Conservation (phyloP, 2,113 vertebrate genomes). For the Odobenus rosmarus region DNA sequence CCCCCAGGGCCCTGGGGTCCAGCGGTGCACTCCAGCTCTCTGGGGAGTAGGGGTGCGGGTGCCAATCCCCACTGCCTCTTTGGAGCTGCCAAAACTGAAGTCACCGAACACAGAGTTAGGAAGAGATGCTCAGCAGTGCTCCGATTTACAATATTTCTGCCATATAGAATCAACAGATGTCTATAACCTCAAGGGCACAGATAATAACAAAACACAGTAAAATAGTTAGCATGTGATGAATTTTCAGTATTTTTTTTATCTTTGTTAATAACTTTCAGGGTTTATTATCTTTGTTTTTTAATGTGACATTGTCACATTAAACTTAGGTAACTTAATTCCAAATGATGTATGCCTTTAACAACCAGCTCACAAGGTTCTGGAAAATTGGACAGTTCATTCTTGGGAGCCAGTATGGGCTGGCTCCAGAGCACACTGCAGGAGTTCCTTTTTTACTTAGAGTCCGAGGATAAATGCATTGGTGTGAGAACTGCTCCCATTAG, state of each 20-base stretch:
- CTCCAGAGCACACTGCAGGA: not conserved
- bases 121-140: not conserved
- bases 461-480: not conserved
- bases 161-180: not conserved
- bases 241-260: not conserved
- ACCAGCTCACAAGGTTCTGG: conserved; percentile 45
- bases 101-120: not conserved
- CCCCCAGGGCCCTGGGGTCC: not conserved
- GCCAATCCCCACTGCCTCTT: not conserved
- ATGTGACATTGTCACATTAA: not conserved
- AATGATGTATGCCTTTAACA: conserved; percentile 21
- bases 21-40: not conserved
- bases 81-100: not conserved
- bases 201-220: not conserved
- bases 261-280: not conserved
- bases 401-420: not conserved
- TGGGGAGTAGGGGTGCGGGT: fast-evolving
- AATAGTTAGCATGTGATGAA: not conserved
- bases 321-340: conserved; percentile 46
- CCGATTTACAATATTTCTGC: not conserved
- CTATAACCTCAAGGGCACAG: not conserved
- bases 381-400: not conserved
- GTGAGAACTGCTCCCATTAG: not conserved
- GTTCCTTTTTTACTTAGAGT: not conserved
- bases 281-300: conserved; percentile 6